phyloP scores from a whole-genome alignment of 2,888 invertebrate species.

The Shargacucullia verbasci region DNA sequence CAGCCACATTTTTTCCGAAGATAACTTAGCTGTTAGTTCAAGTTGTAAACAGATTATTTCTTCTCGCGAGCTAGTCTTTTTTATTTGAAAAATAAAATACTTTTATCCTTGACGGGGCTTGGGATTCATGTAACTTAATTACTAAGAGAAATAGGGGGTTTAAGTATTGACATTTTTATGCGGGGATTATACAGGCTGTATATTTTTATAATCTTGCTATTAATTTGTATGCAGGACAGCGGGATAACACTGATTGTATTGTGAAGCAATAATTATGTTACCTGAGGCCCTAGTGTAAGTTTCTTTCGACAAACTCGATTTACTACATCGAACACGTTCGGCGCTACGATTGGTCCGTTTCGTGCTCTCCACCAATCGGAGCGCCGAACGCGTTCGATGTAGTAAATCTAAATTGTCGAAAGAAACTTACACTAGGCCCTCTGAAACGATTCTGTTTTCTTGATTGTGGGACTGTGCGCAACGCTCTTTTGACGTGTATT shows the following conservation, averaged over 20 bases:
- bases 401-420: too few relatives aligned
- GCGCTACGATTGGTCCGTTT: too few relatives aligned
- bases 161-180: conserved; percentile 39
- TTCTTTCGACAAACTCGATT: too few relatives aligned
- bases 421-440: too few relatives aligned
- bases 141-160: conserved; percentile 9
- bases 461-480: too few relatives aligned
- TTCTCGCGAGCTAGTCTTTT: conserved; percentile 6
- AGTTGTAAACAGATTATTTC: conserved; percentile 35
- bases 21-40: conserved; percentile 29
- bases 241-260: conserved; percentile 1
- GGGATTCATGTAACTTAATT: conserved; percentile 19
- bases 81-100: conserved; percentile 7
- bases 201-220: conserved; percentile 8
- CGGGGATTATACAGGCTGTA: conserved; percentile 4
- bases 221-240: conserved; percentile 9
- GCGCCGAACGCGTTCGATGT: too few relatives aligned
- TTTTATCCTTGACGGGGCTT: conserved; percentile 19
- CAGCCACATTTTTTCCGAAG: conserved; percentile 20
- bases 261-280: background rate
- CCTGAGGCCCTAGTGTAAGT: too few relatives aligned
- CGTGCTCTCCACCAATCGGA: too few relatives aligned
- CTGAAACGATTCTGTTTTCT: too few relatives aligned
- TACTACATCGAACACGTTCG: too few relatives aligned
- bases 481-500: too few relatives aligned